Conservation (phyloP, 2,888 invertebrate species). For the Pogonocherus hispidulus region DNA sequence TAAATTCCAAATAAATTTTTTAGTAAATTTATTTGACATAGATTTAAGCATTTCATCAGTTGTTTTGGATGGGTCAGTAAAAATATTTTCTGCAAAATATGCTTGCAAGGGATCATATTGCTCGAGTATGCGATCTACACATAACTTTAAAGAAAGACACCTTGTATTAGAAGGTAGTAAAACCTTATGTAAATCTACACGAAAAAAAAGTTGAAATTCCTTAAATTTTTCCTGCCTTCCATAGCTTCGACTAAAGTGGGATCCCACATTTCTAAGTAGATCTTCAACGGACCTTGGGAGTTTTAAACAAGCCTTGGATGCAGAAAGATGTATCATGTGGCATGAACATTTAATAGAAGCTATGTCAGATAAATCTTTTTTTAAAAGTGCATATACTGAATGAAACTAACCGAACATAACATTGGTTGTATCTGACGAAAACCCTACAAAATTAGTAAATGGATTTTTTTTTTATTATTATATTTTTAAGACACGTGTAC, state of each 20-base stretch:
- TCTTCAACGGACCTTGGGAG: neutral
- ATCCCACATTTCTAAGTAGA: neutral
- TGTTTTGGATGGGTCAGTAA: too few species aligned
- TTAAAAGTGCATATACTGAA: neutral
- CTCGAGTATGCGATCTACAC: too few species aligned
- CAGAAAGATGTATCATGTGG: neutral
- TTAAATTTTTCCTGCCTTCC: neutral
- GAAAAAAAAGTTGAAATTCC: slow-evolving; percentile 10
- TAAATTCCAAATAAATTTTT: neutral
- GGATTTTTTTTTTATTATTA: neutral
- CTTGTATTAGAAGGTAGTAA: too few species aligned
- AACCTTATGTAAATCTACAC: too few species aligned
- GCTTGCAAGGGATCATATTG: too few species aligned
- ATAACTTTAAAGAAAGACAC: too few species aligned
- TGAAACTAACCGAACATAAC: neutral
- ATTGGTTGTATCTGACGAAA: neutral
- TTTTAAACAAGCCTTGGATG: neutral
- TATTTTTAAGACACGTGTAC: neutral
- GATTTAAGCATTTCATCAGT: too few species aligned
- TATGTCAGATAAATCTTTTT: neutral
- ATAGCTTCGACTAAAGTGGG: neutral
- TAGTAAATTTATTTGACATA: too few species aligned
- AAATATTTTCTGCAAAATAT: too few species aligned
- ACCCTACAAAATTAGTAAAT: neutral
- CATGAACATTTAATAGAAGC: neutral